Evolutionary conservation across 1,140 invertebrate genomes (phyloP).

Genomic region (Drosophila neocordata): DNA sequence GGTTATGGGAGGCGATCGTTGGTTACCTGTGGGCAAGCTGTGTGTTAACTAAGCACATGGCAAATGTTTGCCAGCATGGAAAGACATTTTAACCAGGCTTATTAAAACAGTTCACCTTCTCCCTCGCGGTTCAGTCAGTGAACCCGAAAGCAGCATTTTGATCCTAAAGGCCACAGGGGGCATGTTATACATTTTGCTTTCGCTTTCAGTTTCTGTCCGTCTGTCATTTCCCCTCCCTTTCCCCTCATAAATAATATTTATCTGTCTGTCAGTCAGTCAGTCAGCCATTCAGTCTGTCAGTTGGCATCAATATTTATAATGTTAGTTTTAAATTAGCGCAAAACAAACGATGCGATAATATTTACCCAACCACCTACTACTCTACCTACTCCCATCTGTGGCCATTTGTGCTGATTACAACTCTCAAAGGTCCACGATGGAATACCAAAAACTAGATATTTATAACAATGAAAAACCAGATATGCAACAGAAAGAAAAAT

Average conservation of each 20-base stretch:
- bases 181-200: slow-evolving; percentile 77
- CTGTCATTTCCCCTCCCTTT: background rate
- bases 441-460: slow-evolving; percentile 2
- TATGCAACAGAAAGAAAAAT: background rate
- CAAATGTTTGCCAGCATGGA: slow-evolving; percentile 72
- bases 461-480: slow-evolving; percentile 5
- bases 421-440: slow-evolving; percentile 6
- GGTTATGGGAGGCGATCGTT: slow-evolving; percentile 19
- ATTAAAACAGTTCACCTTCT: slow-evolving; percentile 61
- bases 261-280: background rate
- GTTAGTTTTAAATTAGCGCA: slow-evolving; percentile 78
- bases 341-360: slow-evolving; percentile 67
- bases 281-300: slow-evolving; percentile 6
- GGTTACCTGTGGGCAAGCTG: slow-evolving; percentile 73
- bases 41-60: slow-evolving; percentile 72
- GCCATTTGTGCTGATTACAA: slow-evolving; percentile 34
- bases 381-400: background rate
- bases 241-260: background rate
- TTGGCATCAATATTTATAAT: slow-evolving; percentile 73
- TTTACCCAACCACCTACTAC: slow-evolving; percentile 37
- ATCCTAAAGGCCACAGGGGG: slow-evolving; percentile 62
- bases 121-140: slow-evolving; percentile 46
- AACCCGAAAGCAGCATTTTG: slow-evolving; percentile 38
- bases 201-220: slow-evolving; percentile 36
- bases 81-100: slow-evolving; percentile 72